phyloP scores from a whole-genome alignment of 2,888 invertebrate genomes.

The Lasioglossum marginatum region DNA sequence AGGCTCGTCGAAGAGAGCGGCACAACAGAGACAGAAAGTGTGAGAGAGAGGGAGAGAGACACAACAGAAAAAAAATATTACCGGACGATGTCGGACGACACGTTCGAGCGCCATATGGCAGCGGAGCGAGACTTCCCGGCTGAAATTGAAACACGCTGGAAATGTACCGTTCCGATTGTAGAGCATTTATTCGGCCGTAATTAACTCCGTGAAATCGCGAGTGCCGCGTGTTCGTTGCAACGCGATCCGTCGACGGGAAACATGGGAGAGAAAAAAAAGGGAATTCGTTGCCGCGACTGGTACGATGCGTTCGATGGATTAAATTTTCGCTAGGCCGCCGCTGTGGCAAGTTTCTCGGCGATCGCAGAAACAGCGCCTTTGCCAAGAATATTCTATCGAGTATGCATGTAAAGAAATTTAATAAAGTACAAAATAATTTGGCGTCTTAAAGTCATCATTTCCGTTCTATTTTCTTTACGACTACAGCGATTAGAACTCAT shows the following conservation, averaged over 20 bases:
- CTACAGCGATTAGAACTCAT: not conserved
- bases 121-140: slow-evolving; percentile 33
- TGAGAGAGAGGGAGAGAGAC: not conserved
- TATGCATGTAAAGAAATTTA: not conserved
- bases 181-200: slow-evolving; percentile 23
- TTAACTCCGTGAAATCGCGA: slow-evolving; percentile 15
- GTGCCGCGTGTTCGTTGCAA: not conserved
- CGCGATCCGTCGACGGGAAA: slow-evolving; percentile 4
- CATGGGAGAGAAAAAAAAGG: not conserved
- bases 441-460: not conserved
- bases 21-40: not conserved
- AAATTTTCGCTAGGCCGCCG: not conserved
- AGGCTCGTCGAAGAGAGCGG: slow-evolving; percentile 32
- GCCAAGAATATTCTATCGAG: not conserved
- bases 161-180: slow-evolving; percentile 2
- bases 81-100: slow-evolving; percentile 49
- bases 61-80: slow-evolving; percentile 35
- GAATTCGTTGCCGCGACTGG: not conserved
- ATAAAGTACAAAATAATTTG: not conserved
- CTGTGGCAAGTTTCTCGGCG: not conserved
- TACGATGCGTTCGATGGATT: slow-evolving; percentile 5
- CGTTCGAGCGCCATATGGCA: slow-evolving; percentile 61
- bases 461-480: no score
- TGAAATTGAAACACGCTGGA: slow-evolving; percentile 39
- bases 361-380: not conserved